A percentile compares a stretch with the other conserved stretches of the same genome.
These are phyloP conservation scores for Drosophila kuntzei DNA, from an alignment of 2,888 invertebrate species.

Conservation along the genomic window DNA sequence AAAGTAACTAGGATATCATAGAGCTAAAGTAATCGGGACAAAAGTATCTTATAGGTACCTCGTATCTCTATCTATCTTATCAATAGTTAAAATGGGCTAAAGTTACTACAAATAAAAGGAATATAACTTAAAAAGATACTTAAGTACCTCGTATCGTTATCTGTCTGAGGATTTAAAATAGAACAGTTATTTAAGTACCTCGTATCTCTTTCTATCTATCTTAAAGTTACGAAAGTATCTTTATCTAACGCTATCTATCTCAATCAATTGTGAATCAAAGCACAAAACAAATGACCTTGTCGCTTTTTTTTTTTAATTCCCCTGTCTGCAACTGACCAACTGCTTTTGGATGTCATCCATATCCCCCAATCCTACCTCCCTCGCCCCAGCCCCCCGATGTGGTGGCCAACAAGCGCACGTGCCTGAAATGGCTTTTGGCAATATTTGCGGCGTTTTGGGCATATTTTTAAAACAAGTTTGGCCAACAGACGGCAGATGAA, in stretches of 20 bases:
- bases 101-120: too few relatives aligned
- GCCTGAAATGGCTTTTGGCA: conserved; percentile 51
- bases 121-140: not conserved
- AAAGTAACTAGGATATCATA: too few relatives aligned
- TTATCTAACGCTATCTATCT: conserved; percentile 22
- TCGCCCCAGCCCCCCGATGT: not conserved
- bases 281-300: conserved; percentile 37
- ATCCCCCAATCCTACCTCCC: not conserved
- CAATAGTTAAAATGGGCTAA: too few relatives aligned
- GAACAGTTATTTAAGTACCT: not conserved
- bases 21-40: too few relatives aligned
- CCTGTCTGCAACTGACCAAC: conserved; percentile 19
- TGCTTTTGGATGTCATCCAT: conserved; percentile 2
- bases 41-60: too few relatives aligned
- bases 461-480: conserved; percentile 56
- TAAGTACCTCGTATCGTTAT: not conserved
- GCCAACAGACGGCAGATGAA: conserved; percentile 28
- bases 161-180: not conserved
- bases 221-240: conserved; percentile 15
- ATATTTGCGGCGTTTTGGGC: conserved; percentile 55
- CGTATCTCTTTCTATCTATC: conserved; percentile 6
- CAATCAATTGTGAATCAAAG: conserved; percentile 21
- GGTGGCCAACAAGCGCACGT: conserved; percentile 34
- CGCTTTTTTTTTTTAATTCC: conserved; percentile 11
- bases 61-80: too few relatives aligned